These are phyloP conservation scores for Cotesia congregata DNA, from an alignment of 2,888 invertebrate genomes.

Conservation along the genomic window DNA sequence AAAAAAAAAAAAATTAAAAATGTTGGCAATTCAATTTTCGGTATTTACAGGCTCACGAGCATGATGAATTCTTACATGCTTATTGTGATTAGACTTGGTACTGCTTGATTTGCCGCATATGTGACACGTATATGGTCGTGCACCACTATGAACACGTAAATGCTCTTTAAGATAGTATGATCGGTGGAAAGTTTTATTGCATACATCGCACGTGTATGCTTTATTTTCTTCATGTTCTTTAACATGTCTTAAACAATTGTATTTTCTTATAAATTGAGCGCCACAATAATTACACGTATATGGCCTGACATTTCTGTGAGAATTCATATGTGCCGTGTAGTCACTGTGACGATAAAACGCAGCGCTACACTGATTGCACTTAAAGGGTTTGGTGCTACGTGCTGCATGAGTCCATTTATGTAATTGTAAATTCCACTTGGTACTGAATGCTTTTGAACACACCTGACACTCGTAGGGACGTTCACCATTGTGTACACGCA, in stretches of 20 bases:
- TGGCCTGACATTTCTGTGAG: conserved; percentile 86
- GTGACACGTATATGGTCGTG: conserved; percentile 85
- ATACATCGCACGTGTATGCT: conserved; percentile 82
- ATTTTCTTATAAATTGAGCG: conserved; percentile 88
- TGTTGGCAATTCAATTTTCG: conserved; percentile 75
- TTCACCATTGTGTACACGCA: conserved; percentile 82
- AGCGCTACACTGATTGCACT: conserved; percentile 86
- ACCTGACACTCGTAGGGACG: conserved; percentile 85
- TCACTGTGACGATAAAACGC: conserved; percentile 88
- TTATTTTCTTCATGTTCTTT: conserved; percentile 87
- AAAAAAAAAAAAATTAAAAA: background rate
- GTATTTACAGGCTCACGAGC: conserved; percentile 89
- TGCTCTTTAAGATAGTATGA: conserved; percentile 91
- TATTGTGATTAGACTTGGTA: conserved; percentile 92
- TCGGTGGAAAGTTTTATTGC: conserved; percentile 88
- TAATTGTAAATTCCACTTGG: conserved; percentile 90
- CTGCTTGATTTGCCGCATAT: conserved; percentile 91
- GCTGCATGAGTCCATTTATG: conserved; percentile 92
- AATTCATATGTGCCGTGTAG: conserved; percentile 87
- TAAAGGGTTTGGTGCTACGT: conserved; percentile 86
- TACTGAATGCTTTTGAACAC: conserved; percentile 88
- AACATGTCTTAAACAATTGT: conserved; percentile 89
- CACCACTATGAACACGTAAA: conserved; percentile 87
- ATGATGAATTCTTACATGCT: conserved; percentile 91
- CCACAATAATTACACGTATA: conserved; percentile 93